Conservation (phyloP, 2,797 vertebrate species). For the Microcaecilia unicolor region DNA sequence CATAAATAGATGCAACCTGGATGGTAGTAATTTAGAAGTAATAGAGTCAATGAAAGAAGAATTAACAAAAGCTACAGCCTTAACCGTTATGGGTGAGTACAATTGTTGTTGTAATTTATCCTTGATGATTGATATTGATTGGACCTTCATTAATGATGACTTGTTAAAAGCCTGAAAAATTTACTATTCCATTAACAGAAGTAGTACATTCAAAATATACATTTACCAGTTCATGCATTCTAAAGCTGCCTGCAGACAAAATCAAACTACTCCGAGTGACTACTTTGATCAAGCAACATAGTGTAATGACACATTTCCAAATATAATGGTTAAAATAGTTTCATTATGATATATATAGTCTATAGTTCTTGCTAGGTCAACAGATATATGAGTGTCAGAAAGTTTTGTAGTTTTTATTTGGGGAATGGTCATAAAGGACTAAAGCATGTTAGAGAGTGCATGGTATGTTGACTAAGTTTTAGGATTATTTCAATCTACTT, state of each 20-base stretch:
- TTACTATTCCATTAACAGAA: constrained; percentile 12
- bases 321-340: no score
- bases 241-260: background rate
- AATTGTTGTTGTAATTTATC: constrained; percentile 28
- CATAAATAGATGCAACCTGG: constrained; percentile 95
- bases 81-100: constrained; percentile 97
- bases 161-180: constrained; percentile 12
- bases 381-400: no score
- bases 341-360: no score
- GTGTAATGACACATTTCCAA: no score
- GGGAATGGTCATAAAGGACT: no score
- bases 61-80: constrained; percentile 84
- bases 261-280: no score
- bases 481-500: no score
- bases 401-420: no score
- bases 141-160: constrained; percentile 40
- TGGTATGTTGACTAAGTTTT: no score
- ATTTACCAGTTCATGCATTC: background rate
- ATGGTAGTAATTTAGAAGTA: constrained; percentile 86
- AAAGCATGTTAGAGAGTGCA: no score
- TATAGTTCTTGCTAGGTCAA: no score
- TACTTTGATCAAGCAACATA: no score
- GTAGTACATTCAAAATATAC: background rate
- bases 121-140: constrained; percentile 32
- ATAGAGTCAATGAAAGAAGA: constrained; percentile 88